Conservation (phyloP, 2,888 invertebrate genomes). For the Luffia ferchaultella region DNA sequence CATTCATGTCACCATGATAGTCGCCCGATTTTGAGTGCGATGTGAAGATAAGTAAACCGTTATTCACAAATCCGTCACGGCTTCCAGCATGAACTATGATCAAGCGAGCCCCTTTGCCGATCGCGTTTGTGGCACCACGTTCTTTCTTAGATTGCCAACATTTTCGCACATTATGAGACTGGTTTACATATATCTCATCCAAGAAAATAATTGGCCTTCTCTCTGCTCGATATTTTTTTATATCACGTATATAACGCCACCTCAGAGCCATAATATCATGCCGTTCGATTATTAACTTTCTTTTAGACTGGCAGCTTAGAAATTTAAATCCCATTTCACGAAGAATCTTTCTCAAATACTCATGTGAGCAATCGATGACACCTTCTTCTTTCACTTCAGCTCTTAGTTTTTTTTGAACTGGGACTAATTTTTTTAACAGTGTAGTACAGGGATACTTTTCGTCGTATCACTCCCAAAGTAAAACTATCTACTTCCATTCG, state of each 20-base stretch:
- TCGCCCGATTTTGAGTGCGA: constrained; percentile 12
- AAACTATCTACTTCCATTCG: neutral
- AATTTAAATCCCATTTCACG: neutral
- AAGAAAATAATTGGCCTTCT: neutral
- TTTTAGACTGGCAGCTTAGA: neutral
- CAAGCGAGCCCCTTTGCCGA: constrained; percentile 15
- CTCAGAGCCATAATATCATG: neutral
- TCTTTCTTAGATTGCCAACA: constrained; percentile 4
- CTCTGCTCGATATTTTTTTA: neutral
- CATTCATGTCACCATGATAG: constrained; percentile 19
- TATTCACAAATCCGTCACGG: constrained; percentile 12
- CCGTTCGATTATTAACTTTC: neutral
- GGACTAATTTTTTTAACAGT: constrained; percentile 1
- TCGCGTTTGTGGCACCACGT: neutral
- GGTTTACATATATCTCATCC: neutral
- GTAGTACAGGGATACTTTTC: neutral
- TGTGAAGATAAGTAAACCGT: constrained; percentile 13
- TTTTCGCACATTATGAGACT: neutral
- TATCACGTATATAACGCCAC: neutral
- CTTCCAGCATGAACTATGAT: constrained; percentile 11
- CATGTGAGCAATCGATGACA: neutral
- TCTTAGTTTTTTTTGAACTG: neutral
- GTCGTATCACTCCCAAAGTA: neutral
- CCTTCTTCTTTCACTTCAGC: neutral
- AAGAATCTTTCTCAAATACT: neutral